Evolutionary conservation across 2,113 vertebrate genomes (phyloP).

Genomic region (human (Homo sapiens)): DNA sequence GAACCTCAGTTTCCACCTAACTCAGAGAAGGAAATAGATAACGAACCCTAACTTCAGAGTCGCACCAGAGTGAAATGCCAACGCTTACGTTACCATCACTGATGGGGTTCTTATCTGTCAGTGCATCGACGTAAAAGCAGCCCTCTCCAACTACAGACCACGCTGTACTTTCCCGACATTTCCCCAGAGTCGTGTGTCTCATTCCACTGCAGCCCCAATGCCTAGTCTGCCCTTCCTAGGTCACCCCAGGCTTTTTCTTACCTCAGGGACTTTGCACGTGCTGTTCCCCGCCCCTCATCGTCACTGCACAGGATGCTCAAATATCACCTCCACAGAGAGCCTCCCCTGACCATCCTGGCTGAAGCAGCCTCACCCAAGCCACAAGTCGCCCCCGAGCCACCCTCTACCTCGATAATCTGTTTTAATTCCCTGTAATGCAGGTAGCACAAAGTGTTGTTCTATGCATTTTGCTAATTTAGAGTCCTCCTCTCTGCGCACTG

Average conservation of each 20-base stretch:
- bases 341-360: background rate
- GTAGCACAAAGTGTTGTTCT: background rate
- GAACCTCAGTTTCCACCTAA: slow-evolving; percentile 17
- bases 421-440: background rate
- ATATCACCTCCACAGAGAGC: background rate
- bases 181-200: background rate
- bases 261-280: background rate
- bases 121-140: background rate
- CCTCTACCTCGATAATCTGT: background rate
- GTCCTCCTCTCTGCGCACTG: background rate
- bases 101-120: background rate
- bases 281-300: background rate
- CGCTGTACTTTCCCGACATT: background rate
- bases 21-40: background rate
- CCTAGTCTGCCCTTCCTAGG: background rate
- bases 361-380: background rate
- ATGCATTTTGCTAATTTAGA: background rate
- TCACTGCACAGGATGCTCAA: background rate
- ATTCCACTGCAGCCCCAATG: too few species aligned
- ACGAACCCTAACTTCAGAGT: background rate
- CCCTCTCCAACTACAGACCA: background rate
- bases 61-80: background rate
- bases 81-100: background rate
- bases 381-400: background rate
- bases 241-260: background rate